phyloP scores from a whole-genome alignment of 2,888 invertebrate species.

The Eristalis pertinax region DNA sequence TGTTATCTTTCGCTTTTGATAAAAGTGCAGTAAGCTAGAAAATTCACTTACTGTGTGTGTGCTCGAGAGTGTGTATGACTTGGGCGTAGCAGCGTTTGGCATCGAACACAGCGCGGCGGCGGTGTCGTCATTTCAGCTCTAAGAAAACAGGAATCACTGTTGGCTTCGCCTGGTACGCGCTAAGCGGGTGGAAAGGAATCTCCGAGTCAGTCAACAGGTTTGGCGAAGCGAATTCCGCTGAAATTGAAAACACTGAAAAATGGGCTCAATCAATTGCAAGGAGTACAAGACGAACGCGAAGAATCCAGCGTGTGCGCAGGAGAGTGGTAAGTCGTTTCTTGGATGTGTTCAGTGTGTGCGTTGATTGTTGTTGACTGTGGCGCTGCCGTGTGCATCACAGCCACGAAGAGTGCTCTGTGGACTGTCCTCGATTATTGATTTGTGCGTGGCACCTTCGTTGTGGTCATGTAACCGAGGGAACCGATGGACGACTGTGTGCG shows the following conservation, averaged over 20 bases:
- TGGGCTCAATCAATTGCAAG: conserved; percentile 80
- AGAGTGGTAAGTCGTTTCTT: conserved; percentile 56
- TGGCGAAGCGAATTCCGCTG: conserved; percentile 1
- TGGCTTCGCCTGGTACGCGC: too few relatives aligned
- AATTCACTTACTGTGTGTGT: too few relatives aligned
- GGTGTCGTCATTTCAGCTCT: conserved; percentile 50
- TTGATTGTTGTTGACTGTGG: conserved; percentile 15
- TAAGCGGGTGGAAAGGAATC: too few relatives aligned
- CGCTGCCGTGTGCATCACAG: conserved; percentile 22
- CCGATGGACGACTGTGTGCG: not conserved
- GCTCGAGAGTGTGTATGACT: conserved; percentile 14
- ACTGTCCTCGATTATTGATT: conserved; percentile 39
- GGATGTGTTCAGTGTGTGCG: not conserved
- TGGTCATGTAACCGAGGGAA: not conserved
- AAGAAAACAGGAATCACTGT: conserved; percentile 29
- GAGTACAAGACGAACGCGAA: conserved; percentile 77
- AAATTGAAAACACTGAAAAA: conserved; percentile 53
- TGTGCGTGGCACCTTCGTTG: not conserved
- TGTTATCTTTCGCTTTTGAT: conserved; percentile 1
- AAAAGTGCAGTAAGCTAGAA: conserved; percentile 48
- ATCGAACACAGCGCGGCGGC: conserved; percentile 27
- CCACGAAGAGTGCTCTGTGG: conserved; percentile 4
- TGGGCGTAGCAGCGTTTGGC: conserved; percentile 45
- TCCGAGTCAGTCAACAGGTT: conserved; percentile 70
- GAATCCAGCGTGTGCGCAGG: conserved; percentile 63